These are phyloP conservation scores for Regulus satrapa DNA, from an alignment of 2,113 vertebrate species.

Conservation along the genomic window DNA sequence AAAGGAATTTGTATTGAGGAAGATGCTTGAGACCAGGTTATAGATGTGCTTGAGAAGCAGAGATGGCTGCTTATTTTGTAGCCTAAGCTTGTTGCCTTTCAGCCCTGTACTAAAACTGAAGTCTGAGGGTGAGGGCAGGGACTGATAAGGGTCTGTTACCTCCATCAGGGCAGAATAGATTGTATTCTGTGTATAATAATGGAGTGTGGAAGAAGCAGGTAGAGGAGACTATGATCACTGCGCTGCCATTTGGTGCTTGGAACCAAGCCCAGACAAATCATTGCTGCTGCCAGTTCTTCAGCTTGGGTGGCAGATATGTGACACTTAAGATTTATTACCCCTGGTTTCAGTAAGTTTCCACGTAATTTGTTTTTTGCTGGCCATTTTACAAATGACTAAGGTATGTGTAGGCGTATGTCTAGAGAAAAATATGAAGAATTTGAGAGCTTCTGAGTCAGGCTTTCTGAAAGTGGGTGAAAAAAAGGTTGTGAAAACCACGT, in stretches of 20 bases:
- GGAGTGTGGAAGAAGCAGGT: neutral
- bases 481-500: accelerated
- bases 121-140: neutral
- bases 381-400: neutral
- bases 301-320: neutral
- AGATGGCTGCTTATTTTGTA: neutral
- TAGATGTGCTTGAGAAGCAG: neutral
- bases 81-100: neutral
- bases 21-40: neutral
- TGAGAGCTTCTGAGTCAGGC: neutral
- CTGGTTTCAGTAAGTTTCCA: neutral
- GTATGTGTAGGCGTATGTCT: neutral
- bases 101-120: neutral
- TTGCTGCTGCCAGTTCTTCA: neutral
- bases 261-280: neutral
- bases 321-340: neutral
- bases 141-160: neutral
- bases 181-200: too few species aligned
- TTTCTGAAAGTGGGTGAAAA: neutral
- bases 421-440: neutral
- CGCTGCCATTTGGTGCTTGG: slow-evolving; percentile 1
- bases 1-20: neutral
- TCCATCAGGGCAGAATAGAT: accelerated
- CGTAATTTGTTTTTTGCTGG: neutral
- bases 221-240: neutral